Evolutionary conservation across 2,888 invertebrate genomes (phyloP).

Genomic region (Nesidiocoris tenuis): DNA sequence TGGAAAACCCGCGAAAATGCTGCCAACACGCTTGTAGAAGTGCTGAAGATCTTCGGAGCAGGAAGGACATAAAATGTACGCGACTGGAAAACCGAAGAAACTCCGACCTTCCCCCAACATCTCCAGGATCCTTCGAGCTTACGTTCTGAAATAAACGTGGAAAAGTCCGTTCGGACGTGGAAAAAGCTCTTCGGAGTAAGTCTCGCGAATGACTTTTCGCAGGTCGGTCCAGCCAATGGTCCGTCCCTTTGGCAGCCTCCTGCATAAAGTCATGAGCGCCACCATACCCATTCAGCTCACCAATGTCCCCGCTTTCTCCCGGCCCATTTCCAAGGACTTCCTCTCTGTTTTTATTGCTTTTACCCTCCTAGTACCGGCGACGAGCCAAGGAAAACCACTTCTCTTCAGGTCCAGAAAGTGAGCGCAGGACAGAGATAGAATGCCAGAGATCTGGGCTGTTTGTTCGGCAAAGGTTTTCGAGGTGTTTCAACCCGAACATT

Average conservation of each 20-base stretch:
- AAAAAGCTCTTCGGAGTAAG: background rate
- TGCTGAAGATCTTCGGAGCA: too few relatives aligned
- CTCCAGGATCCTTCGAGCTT: background rate
- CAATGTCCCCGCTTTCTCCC: background rate
- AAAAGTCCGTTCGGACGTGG: background rate
- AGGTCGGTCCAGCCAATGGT: constrained; percentile 20
- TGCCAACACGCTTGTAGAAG: too few relatives aligned
- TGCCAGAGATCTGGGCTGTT: constrained; percentile 4
- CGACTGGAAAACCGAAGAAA: background rate
- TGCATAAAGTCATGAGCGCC: constrained; percentile 48
- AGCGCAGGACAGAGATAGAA: background rate
- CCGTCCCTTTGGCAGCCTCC: constrained; percentile 31
- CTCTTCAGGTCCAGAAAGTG: background rate
- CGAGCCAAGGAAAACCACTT: constrained; percentile 17
- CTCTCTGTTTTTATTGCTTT: constrained; percentile 46
- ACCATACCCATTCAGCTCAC: background rate
- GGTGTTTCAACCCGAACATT: constrained; percentile 16
- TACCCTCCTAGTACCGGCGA: background rate
- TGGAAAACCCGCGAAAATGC: too few relatives aligned
- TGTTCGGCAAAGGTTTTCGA: constrained; percentile 12
- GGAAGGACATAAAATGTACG: background rate
- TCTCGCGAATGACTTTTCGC: constrained; percentile 41
- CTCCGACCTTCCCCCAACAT: background rate
- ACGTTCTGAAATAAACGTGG: background rate
- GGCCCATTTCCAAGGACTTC: background rate